These are phyloP conservation scores for Lasioglossum albipes DNA, from an alignment of 1,140 invertebrate genomes.

Conservation along the genomic window DNA sequence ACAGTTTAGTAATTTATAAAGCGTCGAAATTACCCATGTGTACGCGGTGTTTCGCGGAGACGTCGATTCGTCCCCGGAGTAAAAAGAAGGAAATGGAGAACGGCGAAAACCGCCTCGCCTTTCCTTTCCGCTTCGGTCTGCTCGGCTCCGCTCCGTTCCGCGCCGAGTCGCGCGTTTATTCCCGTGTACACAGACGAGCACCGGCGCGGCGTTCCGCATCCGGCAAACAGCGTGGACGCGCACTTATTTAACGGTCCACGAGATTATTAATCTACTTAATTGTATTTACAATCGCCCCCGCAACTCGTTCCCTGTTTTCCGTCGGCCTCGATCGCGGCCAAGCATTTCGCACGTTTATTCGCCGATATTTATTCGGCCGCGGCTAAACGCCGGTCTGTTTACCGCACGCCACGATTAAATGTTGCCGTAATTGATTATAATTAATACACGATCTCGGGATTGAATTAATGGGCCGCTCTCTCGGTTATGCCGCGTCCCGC, in stretches of 20 bases:
- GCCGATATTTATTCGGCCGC: slow-evolving; percentile 13
- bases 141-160: too few species aligned
- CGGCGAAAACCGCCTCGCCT: background rate
- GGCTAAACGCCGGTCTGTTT: slow-evolving; percentile 10
- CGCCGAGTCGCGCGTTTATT: background rate
- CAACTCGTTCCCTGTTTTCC: background rate
- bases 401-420: slow-evolving; percentile 19
- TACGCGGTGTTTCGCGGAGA: background rate
- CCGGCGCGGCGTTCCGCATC: background rate
- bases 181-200: background rate
- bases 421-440: slow-evolving; percentile 35
- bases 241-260: background rate
- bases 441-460: slow-evolving; percentile 27
- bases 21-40: slow-evolving; percentile 4
- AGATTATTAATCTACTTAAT: slow-evolving; percentile 18
- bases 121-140: too few species aligned
- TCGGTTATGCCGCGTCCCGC: slow-evolving; percentile 2
- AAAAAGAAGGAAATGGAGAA: background rate
- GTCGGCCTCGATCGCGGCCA: background rate
- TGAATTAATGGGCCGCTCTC: slow-evolving; percentile 15
- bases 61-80: too few species aligned
- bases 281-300: background rate
- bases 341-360: slow-evolving; percentile 5
- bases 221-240: background rate
- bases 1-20: too few species aligned